Percentiles rank a stretch among this genome's conserved stretches.
phyloP scores from a whole-genome alignment of 1,140 invertebrate genomes.

The Rhopalosiphum maidis region DNA sequence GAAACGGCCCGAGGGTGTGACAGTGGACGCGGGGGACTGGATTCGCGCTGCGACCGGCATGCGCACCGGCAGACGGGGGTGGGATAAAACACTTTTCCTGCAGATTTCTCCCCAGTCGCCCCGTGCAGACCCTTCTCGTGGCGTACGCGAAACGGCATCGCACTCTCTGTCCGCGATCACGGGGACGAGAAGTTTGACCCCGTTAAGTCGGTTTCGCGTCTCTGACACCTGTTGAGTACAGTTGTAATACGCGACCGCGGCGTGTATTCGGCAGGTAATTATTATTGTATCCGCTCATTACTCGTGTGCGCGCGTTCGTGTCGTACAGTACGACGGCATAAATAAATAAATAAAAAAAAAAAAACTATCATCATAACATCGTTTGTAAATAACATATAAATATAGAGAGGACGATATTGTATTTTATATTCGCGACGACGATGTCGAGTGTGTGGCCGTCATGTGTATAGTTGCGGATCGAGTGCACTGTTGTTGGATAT shows the following conservation, averaged over 20 bases:
- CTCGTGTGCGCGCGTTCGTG: neutral
- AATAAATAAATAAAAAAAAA: neutral
- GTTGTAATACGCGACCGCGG: slow-evolving; percentile 34
- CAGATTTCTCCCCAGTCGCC: slow-evolving; percentile 43
- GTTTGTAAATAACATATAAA: neutral
- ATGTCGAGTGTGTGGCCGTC: neutral
- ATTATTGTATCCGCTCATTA: neutral
- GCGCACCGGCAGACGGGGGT: neutral
- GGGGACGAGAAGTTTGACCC: slow-evolving; percentile 41
- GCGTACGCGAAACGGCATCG: neutral
- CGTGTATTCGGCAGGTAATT: neutral
- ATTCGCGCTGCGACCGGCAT: slow-evolving; percentile 30
- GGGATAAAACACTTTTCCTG: slow-evolving; percentile 36
- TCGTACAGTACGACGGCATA: neutral
- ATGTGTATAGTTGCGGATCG: too few relatives aligned
- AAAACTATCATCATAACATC: neutral
- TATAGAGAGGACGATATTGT: neutral
- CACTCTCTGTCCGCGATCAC: neutral
- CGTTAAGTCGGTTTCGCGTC: slow-evolving; percentile 31
- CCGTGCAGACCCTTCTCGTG: slow-evolving; percentile 33
- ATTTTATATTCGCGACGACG: neutral
- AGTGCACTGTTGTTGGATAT: neutral
- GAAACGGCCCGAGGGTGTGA: neutral
- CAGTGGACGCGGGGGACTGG: neutral
- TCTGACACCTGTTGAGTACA: slow-evolving; percentile 47